A percentile compares a stretch with the other conserved stretches of the same genome.
Evolutionary conservation across 2,797 vertebrate species (phyloP).

Genomic region (Pachyuromys duprasi): DNA sequence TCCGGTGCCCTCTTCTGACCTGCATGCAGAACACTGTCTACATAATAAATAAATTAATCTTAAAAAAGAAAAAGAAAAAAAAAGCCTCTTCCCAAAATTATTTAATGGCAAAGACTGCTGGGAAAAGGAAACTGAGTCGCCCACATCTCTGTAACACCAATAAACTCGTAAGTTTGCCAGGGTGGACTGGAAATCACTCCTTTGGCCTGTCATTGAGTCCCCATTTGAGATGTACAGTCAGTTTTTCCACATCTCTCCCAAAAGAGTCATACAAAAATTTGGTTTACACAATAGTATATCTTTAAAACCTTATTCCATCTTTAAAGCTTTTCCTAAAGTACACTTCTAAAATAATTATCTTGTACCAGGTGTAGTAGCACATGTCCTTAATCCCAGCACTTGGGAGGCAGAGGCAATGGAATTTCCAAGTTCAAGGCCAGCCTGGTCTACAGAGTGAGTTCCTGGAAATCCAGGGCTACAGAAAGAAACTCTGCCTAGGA

Average conservation of each 20-base stretch:
- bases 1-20: too few relatives aligned
- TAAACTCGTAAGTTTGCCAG: not conserved
- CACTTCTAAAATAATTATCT: constrained; percentile 15
- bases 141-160: not conserved
- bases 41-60: too few relatives aligned
- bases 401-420: not conserved
- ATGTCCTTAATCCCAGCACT: not conserved
- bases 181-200: not conserved
- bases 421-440: not conserved
- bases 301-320: not conserved
- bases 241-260: not conserved
- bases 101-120: not conserved
- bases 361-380: not conserved
- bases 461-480: not conserved
- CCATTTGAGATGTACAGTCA: not conserved
- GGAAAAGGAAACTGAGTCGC: not conserved
- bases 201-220: not conserved
- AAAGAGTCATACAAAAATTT: not conserved
- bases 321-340: not conserved
- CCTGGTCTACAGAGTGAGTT: not conserved
- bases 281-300: not conserved
- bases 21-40: too few relatives aligned
- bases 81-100: not conserved
- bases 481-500: not conserved
- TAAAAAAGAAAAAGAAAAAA: too few relatives aligned